A percentile compares a stretch with the other conserved stretches of the same genome.
phyloP scores from a whole-genome alignment of 2,888 invertebrate species.

The Odontothrips loti region DNA sequence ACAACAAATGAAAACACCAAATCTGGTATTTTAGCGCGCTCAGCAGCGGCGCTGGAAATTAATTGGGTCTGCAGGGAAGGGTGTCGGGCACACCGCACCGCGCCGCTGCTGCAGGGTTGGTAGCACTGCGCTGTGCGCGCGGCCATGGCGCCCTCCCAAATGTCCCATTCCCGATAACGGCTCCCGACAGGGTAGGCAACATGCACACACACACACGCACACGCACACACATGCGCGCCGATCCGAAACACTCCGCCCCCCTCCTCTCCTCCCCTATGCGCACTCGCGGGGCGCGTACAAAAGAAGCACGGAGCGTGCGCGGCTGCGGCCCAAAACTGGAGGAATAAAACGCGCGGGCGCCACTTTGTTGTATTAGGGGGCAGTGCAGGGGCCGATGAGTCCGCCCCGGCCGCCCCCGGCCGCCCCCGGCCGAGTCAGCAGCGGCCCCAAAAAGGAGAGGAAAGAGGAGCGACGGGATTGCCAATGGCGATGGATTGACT shows the following conservation, averaged over 20 bases:
- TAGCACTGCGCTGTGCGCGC: neutral
- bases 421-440: no score
- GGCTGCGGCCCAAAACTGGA: no score
- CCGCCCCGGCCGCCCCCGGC: neutral
- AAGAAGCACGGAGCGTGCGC: no score
- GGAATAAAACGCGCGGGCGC: no score
- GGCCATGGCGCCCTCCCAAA: constrained; percentile 9
- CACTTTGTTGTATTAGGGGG: no score
- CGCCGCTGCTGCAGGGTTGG: neutral
- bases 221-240: neutral
- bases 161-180: constrained; percentile 9
- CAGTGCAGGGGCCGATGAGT: neutral
- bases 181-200: constrained; percentile 18
- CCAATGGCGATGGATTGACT: no score
- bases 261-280: neutral
- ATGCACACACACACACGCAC: neutral
- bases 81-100: neutral
- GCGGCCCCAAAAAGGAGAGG: no score
- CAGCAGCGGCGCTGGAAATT: no score
- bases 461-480: no score
- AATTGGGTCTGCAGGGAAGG: no score
- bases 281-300: neutral
- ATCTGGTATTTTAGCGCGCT: no score
- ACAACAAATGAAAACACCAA: no score
- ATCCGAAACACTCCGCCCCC: neutral